Percentiles rank a stretch among this genome's conserved stretches.
Evolutionary conservation across 2,113 vertebrate genomes (phyloP).

Genomic region (Panthera uncia): DNA sequence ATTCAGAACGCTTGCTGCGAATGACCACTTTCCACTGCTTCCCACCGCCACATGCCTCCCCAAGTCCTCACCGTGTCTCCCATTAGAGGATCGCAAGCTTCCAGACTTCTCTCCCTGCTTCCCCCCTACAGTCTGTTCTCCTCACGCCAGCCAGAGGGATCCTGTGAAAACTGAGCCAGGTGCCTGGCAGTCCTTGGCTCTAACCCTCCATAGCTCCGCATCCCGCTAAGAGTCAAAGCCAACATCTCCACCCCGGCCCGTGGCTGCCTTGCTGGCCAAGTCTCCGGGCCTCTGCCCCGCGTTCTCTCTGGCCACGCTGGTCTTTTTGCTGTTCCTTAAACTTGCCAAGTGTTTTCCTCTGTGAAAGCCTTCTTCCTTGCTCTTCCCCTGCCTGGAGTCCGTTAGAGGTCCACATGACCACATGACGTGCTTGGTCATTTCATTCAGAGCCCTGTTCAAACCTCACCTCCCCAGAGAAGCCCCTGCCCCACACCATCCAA

Average conservation of each 20-base stretch:
- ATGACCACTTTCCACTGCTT: neutral
- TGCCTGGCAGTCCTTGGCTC: neutral
- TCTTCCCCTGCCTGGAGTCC: neutral
- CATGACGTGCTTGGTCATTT: neutral
- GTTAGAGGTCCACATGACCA: neutral
- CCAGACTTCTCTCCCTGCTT: neutral
- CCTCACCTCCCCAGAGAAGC: neutral
- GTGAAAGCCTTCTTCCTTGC: neutral
- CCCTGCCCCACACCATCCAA: neutral
- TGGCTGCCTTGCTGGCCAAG: neutral
- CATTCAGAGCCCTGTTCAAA: neutral
- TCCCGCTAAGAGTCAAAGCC: neutral
- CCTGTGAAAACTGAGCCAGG: neutral
- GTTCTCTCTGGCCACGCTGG: neutral
- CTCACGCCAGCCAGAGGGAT: neutral
- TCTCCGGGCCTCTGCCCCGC: neutral
- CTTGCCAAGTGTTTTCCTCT: neutral
- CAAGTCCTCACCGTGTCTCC: rapidly evolving
- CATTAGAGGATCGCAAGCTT: neutral
- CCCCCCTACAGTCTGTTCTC: neutral
- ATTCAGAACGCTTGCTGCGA: neutral
- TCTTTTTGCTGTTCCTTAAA: neutral
- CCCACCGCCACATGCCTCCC: rapidly evolving
- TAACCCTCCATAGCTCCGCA: neutral
- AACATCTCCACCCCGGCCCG: neutral